These are phyloP conservation scores for Micoletzkya japonica DNA, from an alignment of 2,888 invertebrate genomes.

Conservation along the genomic window DNA sequence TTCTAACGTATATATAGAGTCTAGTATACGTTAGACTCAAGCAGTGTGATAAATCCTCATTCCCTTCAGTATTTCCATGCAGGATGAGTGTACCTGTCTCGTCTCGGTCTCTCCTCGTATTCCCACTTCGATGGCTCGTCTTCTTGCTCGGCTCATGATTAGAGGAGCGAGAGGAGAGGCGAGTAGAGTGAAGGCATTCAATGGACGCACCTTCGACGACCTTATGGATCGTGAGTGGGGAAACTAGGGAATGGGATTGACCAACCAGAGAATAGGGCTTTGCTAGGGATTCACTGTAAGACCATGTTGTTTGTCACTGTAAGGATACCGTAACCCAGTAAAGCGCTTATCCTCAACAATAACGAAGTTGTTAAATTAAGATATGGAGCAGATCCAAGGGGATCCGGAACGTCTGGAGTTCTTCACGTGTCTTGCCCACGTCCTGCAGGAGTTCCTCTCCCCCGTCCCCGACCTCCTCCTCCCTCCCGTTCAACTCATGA, in stretches of 20 bases:
- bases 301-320: background rate
- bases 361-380: background rate
- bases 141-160: constrained; percentile 28
- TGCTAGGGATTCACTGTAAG: background rate
- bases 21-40: too few species aligned
- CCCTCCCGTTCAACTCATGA: background rate
- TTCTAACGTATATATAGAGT: too few species aligned
- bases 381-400: constrained; percentile 11
- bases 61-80: background rate
- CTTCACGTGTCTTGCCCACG: constrained; percentile 10
- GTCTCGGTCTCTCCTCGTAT: constrained; percentile 21
- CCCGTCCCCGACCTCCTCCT: constrained; percentile 1
- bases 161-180: constrained; percentile 12
- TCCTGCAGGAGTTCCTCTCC: background rate
- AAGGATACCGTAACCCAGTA: background rate
- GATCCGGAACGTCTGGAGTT: background rate
- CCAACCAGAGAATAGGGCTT: background rate
- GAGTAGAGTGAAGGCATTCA: constrained; percentile 16
- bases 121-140: constrained; percentile 32
- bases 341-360: background rate
- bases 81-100: constrained; percentile 24
- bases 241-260: background rate
- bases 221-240: constrained; percentile 21
- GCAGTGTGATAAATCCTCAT: background rate
- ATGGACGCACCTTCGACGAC: constrained; percentile 18